Evolutionary conservation across 2,797 vertebrate genomes (phyloP).

Genomic region (Dryobates pubescens): DNA sequence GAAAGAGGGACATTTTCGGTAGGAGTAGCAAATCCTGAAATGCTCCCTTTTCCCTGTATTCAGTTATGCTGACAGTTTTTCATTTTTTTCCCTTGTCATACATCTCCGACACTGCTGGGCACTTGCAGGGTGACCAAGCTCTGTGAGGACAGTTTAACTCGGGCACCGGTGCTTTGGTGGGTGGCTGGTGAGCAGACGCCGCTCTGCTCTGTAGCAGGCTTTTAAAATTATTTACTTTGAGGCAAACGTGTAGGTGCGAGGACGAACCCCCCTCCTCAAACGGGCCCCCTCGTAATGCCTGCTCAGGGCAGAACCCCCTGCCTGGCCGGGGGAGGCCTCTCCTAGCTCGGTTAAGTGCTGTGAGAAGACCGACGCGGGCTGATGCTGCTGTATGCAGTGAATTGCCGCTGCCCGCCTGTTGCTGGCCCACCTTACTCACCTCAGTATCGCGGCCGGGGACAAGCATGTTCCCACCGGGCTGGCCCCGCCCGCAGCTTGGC

Average conservation of each 20-base stretch:
- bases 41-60: constrained; percentile 78
- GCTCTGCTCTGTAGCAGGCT: no score
- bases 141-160: constrained; percentile 60
- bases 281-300: fast-evolving
- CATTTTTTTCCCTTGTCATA: constrained; percentile 43
- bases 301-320: fast-evolving
- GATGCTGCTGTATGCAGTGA: fast-evolving
- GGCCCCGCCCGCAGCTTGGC: not conserved
- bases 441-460: fast-evolving
- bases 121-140: not conserved
- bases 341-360: fast-evolving
- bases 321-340: fast-evolving
- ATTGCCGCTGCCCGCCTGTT: no score
- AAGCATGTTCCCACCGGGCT: not conserved
- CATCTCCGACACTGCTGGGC: no score
- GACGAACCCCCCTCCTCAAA: not conserved
- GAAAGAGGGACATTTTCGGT: constrained; percentile 77
- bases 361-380: fast-evolving
- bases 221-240: no score
- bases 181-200: no score
- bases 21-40: constrained; percentile 80
- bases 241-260: not conserved
- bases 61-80: constrained; percentile 67
- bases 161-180: no score
- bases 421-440: not conserved